These are phyloP conservation scores for Coleophora deauratella DNA, from an alignment of 2,888 invertebrate species.

Conservation along the genomic window DNA sequence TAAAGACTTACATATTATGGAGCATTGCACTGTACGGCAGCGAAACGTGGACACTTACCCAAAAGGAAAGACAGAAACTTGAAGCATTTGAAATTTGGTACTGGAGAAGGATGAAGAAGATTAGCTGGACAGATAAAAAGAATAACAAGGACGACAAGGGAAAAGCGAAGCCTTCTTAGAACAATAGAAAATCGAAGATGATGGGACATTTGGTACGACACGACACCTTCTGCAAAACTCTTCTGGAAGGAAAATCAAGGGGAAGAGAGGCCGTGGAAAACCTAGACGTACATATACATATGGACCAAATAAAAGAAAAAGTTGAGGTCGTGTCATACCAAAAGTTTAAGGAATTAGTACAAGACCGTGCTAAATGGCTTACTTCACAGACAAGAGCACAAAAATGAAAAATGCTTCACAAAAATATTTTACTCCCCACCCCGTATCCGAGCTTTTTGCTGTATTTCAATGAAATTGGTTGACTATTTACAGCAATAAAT, in stretches of 20 bases:
- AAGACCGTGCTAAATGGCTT: too few relatives aligned
- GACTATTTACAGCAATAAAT: too few relatives aligned
- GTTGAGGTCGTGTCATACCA: too few relatives aligned
- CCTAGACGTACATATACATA: neutral
- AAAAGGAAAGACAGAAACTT: neutral
- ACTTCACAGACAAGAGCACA: too few relatives aligned
- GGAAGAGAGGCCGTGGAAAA: neutral
- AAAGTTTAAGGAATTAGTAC: too few relatives aligned
- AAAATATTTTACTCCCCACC: too few relatives aligned
- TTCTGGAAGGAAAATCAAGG: neutral
- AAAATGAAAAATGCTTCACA: too few relatives aligned
- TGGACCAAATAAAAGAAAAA: too few relatives aligned
- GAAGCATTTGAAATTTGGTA: conserved; percentile 1
- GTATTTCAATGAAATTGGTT: too few relatives aligned
- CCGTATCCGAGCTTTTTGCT: too few relatives aligned
- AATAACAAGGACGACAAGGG: neutral
- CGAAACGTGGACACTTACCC: neutral
- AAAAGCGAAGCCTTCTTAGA: neutral
- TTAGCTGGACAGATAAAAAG: neutral
- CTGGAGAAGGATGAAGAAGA: neutral
- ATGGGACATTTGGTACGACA: neutral
- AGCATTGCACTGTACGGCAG: neutral
- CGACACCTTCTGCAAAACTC: neutral
- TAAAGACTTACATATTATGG: neutral
- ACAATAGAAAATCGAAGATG: neutral